phyloP scores from a whole-genome alignment of 1,140 invertebrate genomes.

The Aporrectodea caliginosa region DNA sequence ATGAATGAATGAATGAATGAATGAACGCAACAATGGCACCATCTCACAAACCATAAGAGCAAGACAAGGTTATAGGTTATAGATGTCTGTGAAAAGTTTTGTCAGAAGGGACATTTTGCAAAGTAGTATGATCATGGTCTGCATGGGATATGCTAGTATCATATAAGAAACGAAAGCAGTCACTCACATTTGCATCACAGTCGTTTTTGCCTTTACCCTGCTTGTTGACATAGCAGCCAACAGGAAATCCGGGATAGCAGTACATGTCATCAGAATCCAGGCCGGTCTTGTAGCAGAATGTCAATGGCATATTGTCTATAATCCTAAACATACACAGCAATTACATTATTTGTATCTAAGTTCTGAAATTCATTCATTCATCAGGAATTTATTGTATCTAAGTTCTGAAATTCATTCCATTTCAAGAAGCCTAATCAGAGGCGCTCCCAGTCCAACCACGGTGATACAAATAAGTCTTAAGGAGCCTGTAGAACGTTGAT shows the following conservation, averaged over 20 bases:
- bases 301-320: slow-evolving; percentile 86
- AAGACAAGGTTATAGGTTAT: no score
- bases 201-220: slow-evolving; percentile 55
- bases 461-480: no score
- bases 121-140: no score
- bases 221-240: slow-evolving; percentile 84
- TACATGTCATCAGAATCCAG: slow-evolving; percentile 71
- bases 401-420: not conserved
- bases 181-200: slow-evolving; percentile 44
- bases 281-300: slow-evolving; percentile 90
- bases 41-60: no score
- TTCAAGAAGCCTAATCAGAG: no score
- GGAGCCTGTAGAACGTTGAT: no score
- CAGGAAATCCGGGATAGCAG: slow-evolving; percentile 92
- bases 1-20: no score
- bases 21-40: no score
- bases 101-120: no score
- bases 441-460: no score
- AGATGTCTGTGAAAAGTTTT: no score
- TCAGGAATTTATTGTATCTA: not conserved
- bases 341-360: not conserved
- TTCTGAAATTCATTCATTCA: not conserved
- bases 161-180: not conserved
- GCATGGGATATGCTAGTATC: no score
- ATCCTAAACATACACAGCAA: slow-evolving; percentile 54